Evolutionary conservation across 2,888 invertebrate genomes (phyloP), one percentile per base, ranked within the genome.

Genomic region (Craniophora ligustri): DNA sequence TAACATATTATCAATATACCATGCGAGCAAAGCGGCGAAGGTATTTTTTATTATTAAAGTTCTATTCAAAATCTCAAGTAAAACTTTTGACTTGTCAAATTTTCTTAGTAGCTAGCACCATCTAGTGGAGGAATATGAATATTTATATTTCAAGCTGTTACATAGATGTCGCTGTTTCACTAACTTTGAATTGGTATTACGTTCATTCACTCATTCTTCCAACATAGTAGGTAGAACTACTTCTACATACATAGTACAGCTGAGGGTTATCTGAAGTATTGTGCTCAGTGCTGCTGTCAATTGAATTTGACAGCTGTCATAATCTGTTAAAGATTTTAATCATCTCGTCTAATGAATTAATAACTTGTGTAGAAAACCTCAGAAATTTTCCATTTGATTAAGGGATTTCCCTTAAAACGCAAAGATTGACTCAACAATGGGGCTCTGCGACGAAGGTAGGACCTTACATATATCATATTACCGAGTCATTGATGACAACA

Each of bases 371-470:
- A 32, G 31, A 45, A 64, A 35, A 39, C 28, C 13, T 8, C 3
- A 28, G 10, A 50, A 42, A 62, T 48, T 13, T 28, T 6, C n/a
- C 14, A 30, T n/a, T 13, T 35, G n/a, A 39, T 18, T n/a, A 30
- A 55, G 40, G 26, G 11, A 39, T 44, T 56, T 44, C 18, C 13
- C 1, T 42, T 39, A 2, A 50, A 50, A 41, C 46, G 47, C 56
- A 61, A 50, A 53, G 47, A 60, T 67, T 68, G 55, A 61, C 28
- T 51, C 69, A 38, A 62, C 50, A 59, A 92, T 92, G 92, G 92
- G 92, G 60, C 86, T 92, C 60, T 91, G 92, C 63, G 90, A 92
- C 65, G 92, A 92, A 80, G 92, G 92, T 92, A 83, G 78, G 88
- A 76, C 56, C 55, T 58, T 53, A 45, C 47, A 58, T 60, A 46